Percentiles rank a stretch among this genome's conserved stretches.
phyloP scores from a whole-genome alignment of 2,113 vertebrate species.

The Sterrhoptilus dennistouni region DNA sequence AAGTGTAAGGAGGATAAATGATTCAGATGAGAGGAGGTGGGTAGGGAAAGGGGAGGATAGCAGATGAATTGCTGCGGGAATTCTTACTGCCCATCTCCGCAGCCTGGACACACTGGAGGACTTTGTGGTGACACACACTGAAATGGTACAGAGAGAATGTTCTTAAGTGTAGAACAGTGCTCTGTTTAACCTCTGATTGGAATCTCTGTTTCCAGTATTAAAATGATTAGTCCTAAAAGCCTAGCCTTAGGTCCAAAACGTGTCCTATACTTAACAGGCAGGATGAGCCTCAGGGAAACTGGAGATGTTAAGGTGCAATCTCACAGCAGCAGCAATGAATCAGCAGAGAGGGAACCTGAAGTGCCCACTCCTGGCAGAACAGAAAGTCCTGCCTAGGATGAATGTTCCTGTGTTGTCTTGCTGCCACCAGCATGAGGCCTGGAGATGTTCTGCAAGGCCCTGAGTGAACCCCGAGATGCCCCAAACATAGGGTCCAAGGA shows the following conservation, averaged over 20 bases:
- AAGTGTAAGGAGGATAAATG: not conserved
- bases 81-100: accelerated
- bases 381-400: not conserved
- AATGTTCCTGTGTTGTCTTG: not conserved
- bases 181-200: not conserved
- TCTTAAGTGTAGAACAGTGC: not conserved
- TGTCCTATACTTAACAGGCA: not conserved
- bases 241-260: not conserved
- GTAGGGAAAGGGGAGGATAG: not conserved
- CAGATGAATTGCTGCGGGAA: not conserved
- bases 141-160: not conserved
- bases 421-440: accelerated
- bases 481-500: not conserved
- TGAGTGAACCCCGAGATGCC: not conserved
- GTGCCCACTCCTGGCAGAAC: not conserved
- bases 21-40: not conserved
- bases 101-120: not conserved
- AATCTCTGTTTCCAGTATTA: not conserved
- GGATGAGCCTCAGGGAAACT: not conserved
- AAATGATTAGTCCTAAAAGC: constrained; percentile 8
- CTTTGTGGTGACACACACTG: not conserved
- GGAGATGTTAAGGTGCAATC: not conserved
- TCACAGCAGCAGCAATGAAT: not conserved
- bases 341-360: not conserved
- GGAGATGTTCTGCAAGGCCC: not conserved